Evolutionary conservation across 2,797 vertebrate species (phyloP).

Genomic region (Bradypus variegatus): DNA sequence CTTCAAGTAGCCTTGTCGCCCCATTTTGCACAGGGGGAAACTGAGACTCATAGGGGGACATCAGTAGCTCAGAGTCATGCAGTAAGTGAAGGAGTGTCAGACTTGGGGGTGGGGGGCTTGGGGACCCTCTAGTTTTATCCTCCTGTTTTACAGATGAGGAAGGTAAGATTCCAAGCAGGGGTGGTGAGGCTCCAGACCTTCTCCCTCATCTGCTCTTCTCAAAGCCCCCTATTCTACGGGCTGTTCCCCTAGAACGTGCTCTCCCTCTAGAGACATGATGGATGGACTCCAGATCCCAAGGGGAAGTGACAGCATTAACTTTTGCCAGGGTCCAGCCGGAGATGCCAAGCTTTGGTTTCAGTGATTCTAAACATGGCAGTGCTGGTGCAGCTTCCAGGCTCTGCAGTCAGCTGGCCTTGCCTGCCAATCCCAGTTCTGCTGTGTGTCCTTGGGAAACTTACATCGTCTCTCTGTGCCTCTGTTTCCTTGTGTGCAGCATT

Average conservation of each 20-base stretch:
- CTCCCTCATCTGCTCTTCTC: not conserved
- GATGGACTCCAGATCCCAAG: not conserved
- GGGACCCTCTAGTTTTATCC: not conserved
- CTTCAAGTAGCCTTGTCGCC: not conserved
- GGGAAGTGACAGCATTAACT: not conserved
- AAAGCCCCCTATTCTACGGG: no score
- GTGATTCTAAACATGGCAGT: no score
- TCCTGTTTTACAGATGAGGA: not conserved
- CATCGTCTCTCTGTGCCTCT: not conserved
- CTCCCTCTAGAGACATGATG: not conserved
- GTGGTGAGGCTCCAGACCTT: not conserved
- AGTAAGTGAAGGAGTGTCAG: not conserved
- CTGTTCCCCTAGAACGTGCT: not conserved
- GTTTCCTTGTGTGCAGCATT: fast-evolving
- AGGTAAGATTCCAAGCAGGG: not conserved
- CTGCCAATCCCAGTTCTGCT: not conserved
- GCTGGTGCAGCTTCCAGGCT: not conserved
- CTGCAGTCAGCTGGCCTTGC: not conserved
- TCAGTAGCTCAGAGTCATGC: not conserved
- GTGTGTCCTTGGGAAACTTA: not conserved
- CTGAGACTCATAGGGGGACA: not conserved
- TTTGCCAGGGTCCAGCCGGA: not conserved
- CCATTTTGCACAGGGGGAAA: not conserved
- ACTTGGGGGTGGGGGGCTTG: not conserved
- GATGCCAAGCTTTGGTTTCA: not conserved